A percentile compares a stretch with the other conserved stretches of the same genome.
Evolutionary conservation across 2,888 invertebrate genomes (phyloP).

Genomic region (Melipona bicolor): DNA sequence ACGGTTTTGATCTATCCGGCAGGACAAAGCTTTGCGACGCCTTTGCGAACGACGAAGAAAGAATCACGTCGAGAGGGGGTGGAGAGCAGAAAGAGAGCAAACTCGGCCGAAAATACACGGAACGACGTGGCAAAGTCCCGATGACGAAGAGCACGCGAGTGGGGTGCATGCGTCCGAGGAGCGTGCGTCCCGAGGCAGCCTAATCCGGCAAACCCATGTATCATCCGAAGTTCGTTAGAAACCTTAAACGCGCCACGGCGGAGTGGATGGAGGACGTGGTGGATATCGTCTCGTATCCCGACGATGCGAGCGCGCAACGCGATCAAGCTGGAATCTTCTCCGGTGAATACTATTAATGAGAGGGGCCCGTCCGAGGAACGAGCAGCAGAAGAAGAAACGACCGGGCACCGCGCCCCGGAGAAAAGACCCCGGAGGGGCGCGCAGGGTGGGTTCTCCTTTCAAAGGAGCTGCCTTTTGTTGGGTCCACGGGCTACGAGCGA

Average conservation of each 20-base stretch:
- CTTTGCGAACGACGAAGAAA: background rate
- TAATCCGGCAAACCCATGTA: constrained; percentile 73
- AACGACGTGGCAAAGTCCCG: constrained; percentile 3
- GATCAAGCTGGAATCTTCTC: constrained; percentile 76
- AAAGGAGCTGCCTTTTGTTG: constrained; percentile 81
- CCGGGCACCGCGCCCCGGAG: constrained; percentile 60
- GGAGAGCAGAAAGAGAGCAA: constrained; percentile 28
- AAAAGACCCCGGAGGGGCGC: constrained; percentile 52
- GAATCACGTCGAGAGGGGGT: background rate
- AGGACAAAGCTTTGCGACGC: background rate
- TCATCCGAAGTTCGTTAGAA: constrained; percentile 76
- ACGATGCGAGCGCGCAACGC: constrained; percentile 60
- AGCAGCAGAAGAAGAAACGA: constrained; percentile 60
- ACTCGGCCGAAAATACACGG: constrained; percentile 30
- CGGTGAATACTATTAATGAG: constrained; percentile 83
- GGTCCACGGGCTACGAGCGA: constrained; percentile 74
- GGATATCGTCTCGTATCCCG: constrained; percentile 55
- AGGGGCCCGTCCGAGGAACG: constrained; percentile 67
- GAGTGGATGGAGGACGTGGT: constrained; percentile 4
- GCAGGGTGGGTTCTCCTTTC: constrained; percentile 70
- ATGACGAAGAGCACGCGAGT: constrained; percentile 53
- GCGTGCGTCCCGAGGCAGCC: constrained; percentile 53
- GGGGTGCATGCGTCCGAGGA: constrained; percentile 32
- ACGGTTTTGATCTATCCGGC: background rate
- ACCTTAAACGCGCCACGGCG: constrained; percentile 71